Evolutionary conservation across 2,888 invertebrate species (phyloP), one percentile per base, ranked within the genome.

Genomic region (Neoascia interrupta): DNA sequence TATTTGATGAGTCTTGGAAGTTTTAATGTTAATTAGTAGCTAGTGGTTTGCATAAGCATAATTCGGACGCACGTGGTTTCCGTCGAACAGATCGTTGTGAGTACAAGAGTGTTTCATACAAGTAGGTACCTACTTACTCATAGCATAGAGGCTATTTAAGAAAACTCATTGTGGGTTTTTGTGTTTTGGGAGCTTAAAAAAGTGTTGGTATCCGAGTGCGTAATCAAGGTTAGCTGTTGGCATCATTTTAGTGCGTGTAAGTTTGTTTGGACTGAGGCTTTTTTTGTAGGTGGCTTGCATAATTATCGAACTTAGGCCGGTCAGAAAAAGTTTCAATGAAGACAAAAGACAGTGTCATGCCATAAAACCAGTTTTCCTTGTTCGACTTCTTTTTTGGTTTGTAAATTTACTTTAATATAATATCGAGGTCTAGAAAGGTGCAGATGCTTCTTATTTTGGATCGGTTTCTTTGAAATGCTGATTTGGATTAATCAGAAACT

Each of bases 361-460:
- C 31, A 72, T 15, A 39, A 72, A 63, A 63, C 72, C 72, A 56
- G 63, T 63, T 72, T n/a, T n/a, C n/a, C n/a, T n/a, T n/a, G n/a
- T n/a, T n/a, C n/a, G n/a, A n/a, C n/a, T n/a, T n/a, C n/a, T n/a
- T n/a, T n/a, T n/a, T n/a, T n/a, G n/a, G n/a, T n/a, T n/a, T n/a
- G n/a, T n/a, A n/a, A n/a, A n/a, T n/a, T n/a, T n/a, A n/a, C n/a
- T n/a, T n/a, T n/a, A n/a, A n/a, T n/a, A n/a, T n/a, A n/a, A n/a
- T n/a, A n/a, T n/a, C n/a, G n/a, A n/a, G n/a, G n/a, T n/a, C n/a
- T n/a, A n/a, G n/a, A n/a, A n/a, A n/a, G n/a, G n/a, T n/a, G n/a
- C n/a, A n/a, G n/a, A n/a, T n/a, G n/a, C n/a, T n/a, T n/a, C n/a
- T n/a, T n/a, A n/a, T n/a, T n/a, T n/a, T n/a, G n/a, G n/a, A n/a